A percentile compares a stretch with the other conserved stretches of the same genome.
phyloP scores from a whole-genome alignment of 2,888 invertebrate species.

The Monoplex corrugatus region DNA sequence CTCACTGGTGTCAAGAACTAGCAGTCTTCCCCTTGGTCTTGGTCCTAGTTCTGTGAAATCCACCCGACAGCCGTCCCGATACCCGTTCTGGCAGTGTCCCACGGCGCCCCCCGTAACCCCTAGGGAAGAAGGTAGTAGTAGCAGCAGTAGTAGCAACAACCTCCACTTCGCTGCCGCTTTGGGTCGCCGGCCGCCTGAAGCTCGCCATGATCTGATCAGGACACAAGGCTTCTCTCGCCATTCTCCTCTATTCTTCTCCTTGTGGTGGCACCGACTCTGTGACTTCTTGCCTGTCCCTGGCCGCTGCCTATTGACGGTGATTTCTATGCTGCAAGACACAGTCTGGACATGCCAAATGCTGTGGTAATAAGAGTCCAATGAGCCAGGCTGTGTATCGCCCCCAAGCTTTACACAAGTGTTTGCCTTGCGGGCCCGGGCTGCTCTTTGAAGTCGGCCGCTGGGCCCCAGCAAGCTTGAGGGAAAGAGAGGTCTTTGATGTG shows the following conservation, averaged over 20 bases:
- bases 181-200: not conserved
- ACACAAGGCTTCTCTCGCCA: not conserved
- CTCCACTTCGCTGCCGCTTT: not conserved
- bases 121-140: not conserved
- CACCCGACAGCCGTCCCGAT: not conserved
- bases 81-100: not conserved
- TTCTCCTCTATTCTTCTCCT: not conserved
- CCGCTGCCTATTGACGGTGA: slow-evolving; percentile 18
- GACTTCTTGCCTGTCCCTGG: slow-evolving; percentile 7
- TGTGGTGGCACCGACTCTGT: not conserved
- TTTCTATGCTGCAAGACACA: not conserved
- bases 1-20: too few relatives aligned
- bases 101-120: not conserved
- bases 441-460: slow-evolving; percentile 47
- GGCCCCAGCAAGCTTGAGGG: slow-evolving; percentile 40
- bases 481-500: slow-evolving; percentile 35
- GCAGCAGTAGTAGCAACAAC: too few relatives aligned
- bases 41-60: not conserved
- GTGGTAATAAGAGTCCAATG: not conserved
- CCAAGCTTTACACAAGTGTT: slow-evolving; percentile 47
- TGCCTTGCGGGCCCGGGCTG: slow-evolving; percentile 45
- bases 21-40: too few relatives aligned
- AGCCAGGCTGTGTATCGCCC: slow-evolving; percentile 31
- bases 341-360: slow-evolving; percentile 41
- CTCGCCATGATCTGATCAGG: slow-evolving; percentile 1